Conservation (phyloP, 35 echinoderm and acorn worm species). For the Apostichopus californicus region DNA sequence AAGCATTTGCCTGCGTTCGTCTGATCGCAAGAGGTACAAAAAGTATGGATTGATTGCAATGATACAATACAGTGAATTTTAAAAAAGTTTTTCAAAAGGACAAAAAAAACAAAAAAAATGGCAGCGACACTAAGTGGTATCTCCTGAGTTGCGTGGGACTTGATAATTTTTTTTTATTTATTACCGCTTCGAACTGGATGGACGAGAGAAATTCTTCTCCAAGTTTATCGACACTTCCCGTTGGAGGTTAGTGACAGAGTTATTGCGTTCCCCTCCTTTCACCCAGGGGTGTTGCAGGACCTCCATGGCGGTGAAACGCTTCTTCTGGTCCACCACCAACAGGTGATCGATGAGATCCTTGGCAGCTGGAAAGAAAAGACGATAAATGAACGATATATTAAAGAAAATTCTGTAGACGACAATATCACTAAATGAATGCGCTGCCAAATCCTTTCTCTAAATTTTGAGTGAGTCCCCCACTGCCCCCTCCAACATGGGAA, state of each 20-base stretch:
- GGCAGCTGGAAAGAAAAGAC: conserved; percentile 58
- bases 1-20: too few relatives aligned
- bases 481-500: too few relatives aligned
- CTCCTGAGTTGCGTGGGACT: conserved; percentile 22
- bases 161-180: neutral
- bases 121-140: neutral
- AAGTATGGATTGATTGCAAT: too few relatives aligned
- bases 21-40: too few relatives aligned
- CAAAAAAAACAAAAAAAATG: neutral
- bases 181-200: conserved; percentile 66
- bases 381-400: too few relatives aligned
- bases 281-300: conserved; percentile 91
- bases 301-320: conserved; percentile 77
- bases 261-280: conserved; percentile 49
- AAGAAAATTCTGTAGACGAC: too few relatives aligned
- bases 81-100: too few relatives aligned
- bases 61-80: too few relatives aligned
- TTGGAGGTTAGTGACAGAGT: conserved; percentile 79
- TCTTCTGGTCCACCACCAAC: conserved; percentile 70
- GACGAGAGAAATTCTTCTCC: conserved; percentile 92
- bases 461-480: too few relatives aligned
- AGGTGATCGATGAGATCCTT: conserved; percentile 96
- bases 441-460: too few relatives aligned
- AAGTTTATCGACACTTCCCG: conserved; percentile 96
- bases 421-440: too few relatives aligned